phyloP scores from a whole-genome alignment of 2,888 invertebrate genomes.

The Cheiracanthium punctorium region DNA sequence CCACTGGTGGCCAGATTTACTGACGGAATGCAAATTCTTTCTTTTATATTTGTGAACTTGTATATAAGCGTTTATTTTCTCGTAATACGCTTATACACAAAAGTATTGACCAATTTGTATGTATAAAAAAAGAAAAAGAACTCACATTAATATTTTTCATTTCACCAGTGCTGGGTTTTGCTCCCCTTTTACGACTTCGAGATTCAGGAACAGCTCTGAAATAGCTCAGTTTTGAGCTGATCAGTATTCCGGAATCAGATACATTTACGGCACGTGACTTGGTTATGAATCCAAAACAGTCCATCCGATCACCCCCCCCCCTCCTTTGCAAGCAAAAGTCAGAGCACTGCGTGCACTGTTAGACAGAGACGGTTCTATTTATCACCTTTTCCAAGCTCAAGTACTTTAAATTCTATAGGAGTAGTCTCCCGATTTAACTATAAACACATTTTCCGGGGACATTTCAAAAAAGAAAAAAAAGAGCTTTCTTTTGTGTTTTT shows the following conservation, averaged over 20 bases:
- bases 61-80: no score
- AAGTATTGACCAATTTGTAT: no score
- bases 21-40: no score
- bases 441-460: not conserved
- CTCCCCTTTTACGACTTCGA: not conserved
- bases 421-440: not conserved
- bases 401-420: not conserved
- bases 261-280: conserved; percentile 62
- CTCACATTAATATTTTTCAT: not conserved
- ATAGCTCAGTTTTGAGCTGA: conserved; percentile 31
- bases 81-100: no score
- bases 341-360: not conserved
- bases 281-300: conserved; percentile 43
- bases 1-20: no score
- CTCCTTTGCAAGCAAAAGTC: not conserved
- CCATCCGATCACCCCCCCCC: not conserved
- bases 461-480: no score
- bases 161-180: conserved; percentile 23
- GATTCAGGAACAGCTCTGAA: not conserved
- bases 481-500: no score
- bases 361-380: conserved; percentile 44
- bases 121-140: no score
- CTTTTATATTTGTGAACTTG: no score
- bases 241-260: conserved; percentile 52
- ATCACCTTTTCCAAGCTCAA: conserved; percentile 40